Conservation (phyloP, 2,113 vertebrate genomes). For the Erinaceus europaeus region DNA sequence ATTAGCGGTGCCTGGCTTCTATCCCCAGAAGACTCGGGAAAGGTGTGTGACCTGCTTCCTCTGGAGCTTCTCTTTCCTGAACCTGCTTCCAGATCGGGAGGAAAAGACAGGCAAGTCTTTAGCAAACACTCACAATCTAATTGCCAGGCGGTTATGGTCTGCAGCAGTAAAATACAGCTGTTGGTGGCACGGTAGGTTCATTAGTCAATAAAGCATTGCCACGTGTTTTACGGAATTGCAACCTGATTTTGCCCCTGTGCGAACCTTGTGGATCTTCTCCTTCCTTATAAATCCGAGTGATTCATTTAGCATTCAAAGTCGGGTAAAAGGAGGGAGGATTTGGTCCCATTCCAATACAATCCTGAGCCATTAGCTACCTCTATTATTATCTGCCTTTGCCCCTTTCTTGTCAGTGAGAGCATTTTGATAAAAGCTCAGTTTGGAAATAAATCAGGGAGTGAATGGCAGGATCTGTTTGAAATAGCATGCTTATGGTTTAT, state of each 20-base stretch:
- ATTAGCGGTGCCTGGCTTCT: constrained; percentile 61
- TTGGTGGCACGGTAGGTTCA: constrained; percentile 65
- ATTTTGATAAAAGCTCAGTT: constrained; percentile 56
- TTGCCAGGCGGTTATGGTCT: constrained; percentile 65
- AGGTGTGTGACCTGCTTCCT: constrained; percentile 51
- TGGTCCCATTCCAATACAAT: constrained; percentile 65
- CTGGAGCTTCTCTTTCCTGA: background rate
- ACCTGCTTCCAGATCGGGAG: constrained; percentile 55
- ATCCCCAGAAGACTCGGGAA: constrained; percentile 63
- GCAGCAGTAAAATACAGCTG: constrained; percentile 72
- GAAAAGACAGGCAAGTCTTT: constrained; percentile 64
- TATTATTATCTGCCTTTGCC: constrained; percentile 33
- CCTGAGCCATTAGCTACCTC: constrained; percentile 29
- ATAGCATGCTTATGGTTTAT: background rate
- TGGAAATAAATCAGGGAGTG: constrained; percentile 36
- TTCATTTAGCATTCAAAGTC: constrained; percentile 74
- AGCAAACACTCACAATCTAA: constrained; percentile 65
- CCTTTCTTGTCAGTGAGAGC: background rate
- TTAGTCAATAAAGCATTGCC: constrained; percentile 77
- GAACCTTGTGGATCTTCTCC: constrained; percentile 65
- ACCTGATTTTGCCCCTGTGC: constrained; percentile 73
- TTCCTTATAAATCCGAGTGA: constrained; percentile 75
- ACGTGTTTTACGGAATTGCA: constrained; percentile 72
- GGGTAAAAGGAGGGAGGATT: constrained; percentile 46
- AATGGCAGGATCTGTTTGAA: background rate